Evolutionary conservation across 2,888 invertebrate species (phyloP), one percentile per base, ranked within the genome.

Genomic region (Nemotelus nigrinus): DNA sequence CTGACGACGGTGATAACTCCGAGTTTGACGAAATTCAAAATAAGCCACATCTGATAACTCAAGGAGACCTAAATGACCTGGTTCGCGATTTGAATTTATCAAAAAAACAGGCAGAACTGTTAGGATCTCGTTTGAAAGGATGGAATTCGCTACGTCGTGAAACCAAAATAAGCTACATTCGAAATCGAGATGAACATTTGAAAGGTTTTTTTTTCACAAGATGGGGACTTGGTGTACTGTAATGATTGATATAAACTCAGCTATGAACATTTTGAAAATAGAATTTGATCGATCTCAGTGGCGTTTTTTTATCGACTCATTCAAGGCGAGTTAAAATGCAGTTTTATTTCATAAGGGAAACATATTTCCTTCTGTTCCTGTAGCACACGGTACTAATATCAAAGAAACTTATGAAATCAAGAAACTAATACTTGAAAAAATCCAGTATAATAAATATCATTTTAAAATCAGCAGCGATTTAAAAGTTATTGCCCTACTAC

Each of bases 31-130:
- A 65, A 76, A 76, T 76, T 41, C 7, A 6, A 65, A 53, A 39
- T 44, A 65, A 76, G 53, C 53, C 76, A 76, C 65, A 76, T 47
- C 68, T 76, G 55, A 76, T 64, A 64, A 76, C 76, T 64, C 76
- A 76, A 76, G 65, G 43, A 65, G 41, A 76, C 65, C 65, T 76
- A 50, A 76, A 68, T 41, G 76, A 76, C 55, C 53, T 65, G 76
- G 55, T 76, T 67, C 57, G 68, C 57, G 76, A 76, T 50, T 76
- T 76, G 58, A 53, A 67, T 76, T 76, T 67, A 58, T 76, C 76
- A 76, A 67, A 67, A 76, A 76, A 76, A 58, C 57, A 76, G 57
- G n/a, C 76, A 68, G 67, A 76, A 57, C 68, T 76, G 3, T 68
- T 67, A 67, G 76, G 44, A 53, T 76, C 76, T 67, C 55, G 75